These are phyloP conservation scores for Clostera curtula DNA, from an alignment of 2,888 invertebrate species.

Conservation along the genomic window DNA sequence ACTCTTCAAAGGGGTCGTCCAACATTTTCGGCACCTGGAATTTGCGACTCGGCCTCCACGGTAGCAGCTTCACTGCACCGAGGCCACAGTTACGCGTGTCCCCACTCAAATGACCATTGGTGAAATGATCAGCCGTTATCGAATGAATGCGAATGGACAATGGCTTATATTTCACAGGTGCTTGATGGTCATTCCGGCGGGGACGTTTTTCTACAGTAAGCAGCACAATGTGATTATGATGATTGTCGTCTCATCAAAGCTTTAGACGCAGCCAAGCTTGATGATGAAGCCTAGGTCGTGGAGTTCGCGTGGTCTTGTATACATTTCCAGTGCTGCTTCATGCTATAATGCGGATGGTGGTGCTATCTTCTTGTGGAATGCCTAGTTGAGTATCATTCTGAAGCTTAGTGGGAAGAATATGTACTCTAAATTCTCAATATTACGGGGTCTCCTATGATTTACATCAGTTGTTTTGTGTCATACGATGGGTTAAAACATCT, in stretches of 20 bases:
- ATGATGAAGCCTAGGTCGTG: constrained; percentile 42
- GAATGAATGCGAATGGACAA: constrained; percentile 5
- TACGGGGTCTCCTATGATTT: too few relatives aligned
- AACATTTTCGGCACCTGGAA: constrained; percentile 76
- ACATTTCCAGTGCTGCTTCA: constrained; percentile 42
- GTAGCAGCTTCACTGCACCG: constrained; percentile 77
- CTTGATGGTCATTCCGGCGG: constrained; percentile 28
- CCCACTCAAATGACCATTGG: constrained; percentile 38
- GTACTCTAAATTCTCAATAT: too few relatives aligned
- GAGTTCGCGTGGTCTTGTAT: constrained; percentile 35
- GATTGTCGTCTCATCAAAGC: constrained; percentile 43
- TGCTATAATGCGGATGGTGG: constrained; percentile 54
- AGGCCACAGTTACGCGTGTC: constrained; percentile 50
- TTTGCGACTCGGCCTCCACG: constrained; percentile 80
- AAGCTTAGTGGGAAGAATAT: constrained; percentile 7
- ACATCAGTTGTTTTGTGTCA: too few relatives aligned
- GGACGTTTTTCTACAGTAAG: constrained; percentile 32
- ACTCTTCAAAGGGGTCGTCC: constrained; percentile 75
- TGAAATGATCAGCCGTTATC: constrained; percentile 32
- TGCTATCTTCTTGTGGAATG: constrained; percentile 23
- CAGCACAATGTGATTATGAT: constrained; percentile 39
- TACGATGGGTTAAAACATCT: constrained; percentile 26
- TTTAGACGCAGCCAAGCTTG: constrained; percentile 50
- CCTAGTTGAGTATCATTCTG: constrained; percentile 9
- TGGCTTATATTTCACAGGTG: constrained; percentile 29